Evolutionary conservation across 2,113 vertebrate genomes (phyloP).

Genomic region (Pelobates fuscus): DNA sequence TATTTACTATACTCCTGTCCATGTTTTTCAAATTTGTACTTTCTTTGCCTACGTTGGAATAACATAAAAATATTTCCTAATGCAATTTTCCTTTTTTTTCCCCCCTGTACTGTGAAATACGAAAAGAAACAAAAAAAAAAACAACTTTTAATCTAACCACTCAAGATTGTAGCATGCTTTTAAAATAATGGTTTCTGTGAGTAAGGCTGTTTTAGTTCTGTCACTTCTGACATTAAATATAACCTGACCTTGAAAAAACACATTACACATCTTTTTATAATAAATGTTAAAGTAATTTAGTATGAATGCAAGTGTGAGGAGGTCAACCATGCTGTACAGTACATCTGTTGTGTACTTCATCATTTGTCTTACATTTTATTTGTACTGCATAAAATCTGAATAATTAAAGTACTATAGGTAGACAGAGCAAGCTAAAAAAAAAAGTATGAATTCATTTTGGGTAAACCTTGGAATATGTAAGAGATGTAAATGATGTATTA

Average conservation of each 20-base stretch:
- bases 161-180: too few relatives aligned
- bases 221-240: neutral
- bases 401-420: too few relatives aligned
- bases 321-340: neutral
- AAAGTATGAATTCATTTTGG: neutral
- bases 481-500: too few relatives aligned
- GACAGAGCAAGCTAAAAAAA: neutral
- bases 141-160: neutral
- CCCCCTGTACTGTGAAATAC: neutral
- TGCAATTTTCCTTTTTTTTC: too few relatives aligned
- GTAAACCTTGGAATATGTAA: too few relatives aligned
- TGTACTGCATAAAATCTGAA: too few relatives aligned
- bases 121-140: neutral
- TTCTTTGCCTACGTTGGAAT: too few relatives aligned
- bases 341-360: slow-evolving; percentile 11
- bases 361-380: neutral
- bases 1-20: too few relatives aligned
- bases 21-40: too few relatives aligned
- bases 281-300: slow-evolving; percentile 6
- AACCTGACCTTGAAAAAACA: slow-evolving; percentile 16
- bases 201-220: slow-evolving; percentile 31
- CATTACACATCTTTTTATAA: neutral
- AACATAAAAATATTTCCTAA: too few relatives aligned
- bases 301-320: slow-evolving; percentile 8
- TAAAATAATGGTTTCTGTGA: too few relatives aligned